Conservation (phyloP, 1,140 invertebrate genomes). For the Eueides isabella region DNA sequence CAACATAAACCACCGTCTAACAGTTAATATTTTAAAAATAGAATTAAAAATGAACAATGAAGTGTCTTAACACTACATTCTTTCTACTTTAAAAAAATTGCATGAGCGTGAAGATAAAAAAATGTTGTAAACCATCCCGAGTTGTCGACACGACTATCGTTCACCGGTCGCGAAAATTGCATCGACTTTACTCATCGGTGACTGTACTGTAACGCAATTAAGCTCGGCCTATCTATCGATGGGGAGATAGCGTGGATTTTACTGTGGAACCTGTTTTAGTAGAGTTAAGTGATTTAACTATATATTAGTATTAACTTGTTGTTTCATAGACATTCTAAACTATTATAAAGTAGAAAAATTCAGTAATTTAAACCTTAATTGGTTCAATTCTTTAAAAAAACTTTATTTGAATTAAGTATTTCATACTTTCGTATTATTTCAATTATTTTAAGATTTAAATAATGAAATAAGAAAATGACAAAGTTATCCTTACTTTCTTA, state of each 20-base stretch:
- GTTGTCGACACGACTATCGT: slow-evolving; percentile 24
- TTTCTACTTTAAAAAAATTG: neutral
- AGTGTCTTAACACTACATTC: too few species aligned
- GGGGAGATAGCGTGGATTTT: slow-evolving; percentile 16
- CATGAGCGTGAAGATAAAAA: neutral
- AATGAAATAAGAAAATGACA: too few species aligned
- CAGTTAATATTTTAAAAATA: too few species aligned
- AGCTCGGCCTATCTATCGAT: slow-evolving; percentile 22
- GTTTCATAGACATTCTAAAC: neutral
- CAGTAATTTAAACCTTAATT: too few species aligned
- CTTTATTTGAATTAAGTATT: too few species aligned
- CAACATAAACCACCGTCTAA: too few species aligned
- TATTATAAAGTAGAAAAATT: too few species aligned
- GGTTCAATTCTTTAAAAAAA: too few species aligned
- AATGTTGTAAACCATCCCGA: slow-evolving; percentile 43
- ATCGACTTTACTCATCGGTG: slow-evolving; percentile 35
- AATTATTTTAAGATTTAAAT: too few species aligned
- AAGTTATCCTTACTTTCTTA: too few species aligned
- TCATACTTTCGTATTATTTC: too few species aligned
- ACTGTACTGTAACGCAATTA: slow-evolving; percentile 23
- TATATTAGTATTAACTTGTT: neutral
- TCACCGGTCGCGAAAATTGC: slow-evolving; percentile 53
- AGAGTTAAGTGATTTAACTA: neutral
- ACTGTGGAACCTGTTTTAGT: slow-evolving; percentile 15
- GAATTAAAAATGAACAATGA: too few species aligned